Base-by-base conservation (phyloP, 23 tunicate genomes). In the Styela clava region DNA sequence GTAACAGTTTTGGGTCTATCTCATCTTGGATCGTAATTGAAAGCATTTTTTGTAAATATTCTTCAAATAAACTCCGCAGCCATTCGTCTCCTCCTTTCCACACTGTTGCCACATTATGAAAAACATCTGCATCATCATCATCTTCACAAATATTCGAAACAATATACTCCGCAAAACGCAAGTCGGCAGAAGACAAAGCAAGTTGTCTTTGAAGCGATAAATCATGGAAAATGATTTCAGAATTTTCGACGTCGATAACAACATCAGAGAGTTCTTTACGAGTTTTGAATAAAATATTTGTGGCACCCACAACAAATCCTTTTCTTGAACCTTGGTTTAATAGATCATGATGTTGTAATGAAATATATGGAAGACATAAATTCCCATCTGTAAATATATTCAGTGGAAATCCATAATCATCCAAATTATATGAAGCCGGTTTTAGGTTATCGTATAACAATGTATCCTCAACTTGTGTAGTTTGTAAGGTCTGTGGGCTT, bases 41-140 rank as follows among this genome's bases (percentile, higher is more conserved):
- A 18, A 91, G 79, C 85, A 91, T 34, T 2, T 79, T 33, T 16
- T 74, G 31, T 24, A 91, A 35, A 44, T 91, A 91, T 23, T 91
- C 88, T 19, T 65, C 31, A 83, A 91, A 91, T 63, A 82, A 80
- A 16, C 87, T 76, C 26, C 81, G 83, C 24, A 86, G 82, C 97
- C 97, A 91, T 72, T 91, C 97, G 63, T 91, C 90, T 3, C 97
- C 97, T 3, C 97, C 97, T 78, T 91, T 84, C 97, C 97, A 91
- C 2, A 81, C 88, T 35, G 97, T 86, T 30, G 79, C 69, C 22
- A 80, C 86, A 65, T 86, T 82, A 30, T 79, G 74, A 78, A 64
- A 74, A 23, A 81, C 83, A 33, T 79, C 85, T 24, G 79, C 82
- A 25, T 32, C 71, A 16, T 35, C 88, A 18, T 36, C 74, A 21